Base-by-base conservation (phyloP, 2,888 invertebrate genomes). In the Agonum fuliginosum region DNA sequence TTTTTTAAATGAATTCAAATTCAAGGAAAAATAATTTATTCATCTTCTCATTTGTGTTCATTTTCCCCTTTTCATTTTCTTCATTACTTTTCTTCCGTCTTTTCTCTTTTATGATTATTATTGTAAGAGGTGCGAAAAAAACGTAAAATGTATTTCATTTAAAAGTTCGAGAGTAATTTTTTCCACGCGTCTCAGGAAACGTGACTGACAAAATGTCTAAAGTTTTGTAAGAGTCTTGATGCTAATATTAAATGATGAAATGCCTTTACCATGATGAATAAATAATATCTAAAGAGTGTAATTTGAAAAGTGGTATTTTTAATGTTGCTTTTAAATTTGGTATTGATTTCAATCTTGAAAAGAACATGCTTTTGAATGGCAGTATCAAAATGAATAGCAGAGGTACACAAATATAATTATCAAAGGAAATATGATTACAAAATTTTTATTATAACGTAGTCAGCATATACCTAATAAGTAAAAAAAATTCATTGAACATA, bases 91-190 rank as follows among this genome's bases (percentile, higher is more conserved):
- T 22, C 54, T 54, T 43, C 37, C 37, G 17, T 19, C 34, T 34
- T 72, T 54, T 41, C 58, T 37, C 37, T 54, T 73, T 73, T 73
- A 73, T 73, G 58, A 73, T 58, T 73, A 73, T 58, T 58, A 73
- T 22, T 24, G 43, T n/a, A 22, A 14, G 62, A 73, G 58, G 73
- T 73, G 73, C 24, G 24, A 34, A 19, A 20, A 67, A 62, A 51
- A 58, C 20, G 27, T 48, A 22, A 72, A 73, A 73, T 73, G 43
- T 62, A 43, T 62, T 73, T 73, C 73, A 62, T 72, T 72, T 72
- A 51, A 72, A 72, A 72, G 51, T 72, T 72, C 54, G 20, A 20
- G 22, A 12, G 54, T 72, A 72, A 54, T 72, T 72, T 72, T 54
- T 72, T 72, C 27, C 37, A 37, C 20, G 30, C 30, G 51, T 34